A percentile compares a stretch with the other conserved stretches of the same genome.
These are phyloP conservation scores for Petromus typicus DNA, from an alignment of 2,113 vertebrate species.

Conservation along the genomic window DNA sequence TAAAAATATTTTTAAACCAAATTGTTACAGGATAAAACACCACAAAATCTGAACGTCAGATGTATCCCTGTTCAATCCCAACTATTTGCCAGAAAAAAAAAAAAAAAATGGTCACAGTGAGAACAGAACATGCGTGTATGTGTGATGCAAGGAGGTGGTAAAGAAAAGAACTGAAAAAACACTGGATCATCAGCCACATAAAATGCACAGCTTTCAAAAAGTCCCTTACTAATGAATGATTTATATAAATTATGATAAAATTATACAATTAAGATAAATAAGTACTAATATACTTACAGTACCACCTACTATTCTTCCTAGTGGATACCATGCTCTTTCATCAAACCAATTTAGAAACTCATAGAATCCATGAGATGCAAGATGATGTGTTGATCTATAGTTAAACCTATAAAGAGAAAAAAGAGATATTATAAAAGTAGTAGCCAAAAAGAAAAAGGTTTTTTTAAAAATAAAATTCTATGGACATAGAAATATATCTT, in stretches of 20 bases:
- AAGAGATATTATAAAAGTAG: conserved; percentile 61
- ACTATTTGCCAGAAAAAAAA: conserved; percentile 48
- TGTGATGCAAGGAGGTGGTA: background rate
- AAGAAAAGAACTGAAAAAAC: conserved; percentile 32
- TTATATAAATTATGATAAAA: conserved; percentile 53
- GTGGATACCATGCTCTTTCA: conserved; percentile 98
- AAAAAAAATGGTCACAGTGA: background rate
- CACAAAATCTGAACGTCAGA: conserved; percentile 14
- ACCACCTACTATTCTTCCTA: conserved; percentile 99
- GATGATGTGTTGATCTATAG: conserved; percentile 99
- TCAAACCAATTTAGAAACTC: conserved; percentile 99
- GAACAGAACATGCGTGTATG: background rate
- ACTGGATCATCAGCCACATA: background rate
- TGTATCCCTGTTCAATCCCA: background rate
- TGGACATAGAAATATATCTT: conserved; percentile 33
- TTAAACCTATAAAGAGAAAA: conserved; percentile 94
- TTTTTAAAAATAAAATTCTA: background rate
- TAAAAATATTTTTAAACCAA: conserved; percentile 26
- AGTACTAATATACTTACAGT: conserved; percentile 92
- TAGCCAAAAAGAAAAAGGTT: background rate
- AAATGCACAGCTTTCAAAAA: conserved; percentile 42
- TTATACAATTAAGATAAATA: conserved; percentile 49
- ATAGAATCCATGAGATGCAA: conserved; percentile 98
- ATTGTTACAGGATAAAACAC: background rate
- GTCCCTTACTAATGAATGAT: background rate